Conservation (phyloP, 1,140 invertebrate genomes). For the Theocolax elegans region DNA sequence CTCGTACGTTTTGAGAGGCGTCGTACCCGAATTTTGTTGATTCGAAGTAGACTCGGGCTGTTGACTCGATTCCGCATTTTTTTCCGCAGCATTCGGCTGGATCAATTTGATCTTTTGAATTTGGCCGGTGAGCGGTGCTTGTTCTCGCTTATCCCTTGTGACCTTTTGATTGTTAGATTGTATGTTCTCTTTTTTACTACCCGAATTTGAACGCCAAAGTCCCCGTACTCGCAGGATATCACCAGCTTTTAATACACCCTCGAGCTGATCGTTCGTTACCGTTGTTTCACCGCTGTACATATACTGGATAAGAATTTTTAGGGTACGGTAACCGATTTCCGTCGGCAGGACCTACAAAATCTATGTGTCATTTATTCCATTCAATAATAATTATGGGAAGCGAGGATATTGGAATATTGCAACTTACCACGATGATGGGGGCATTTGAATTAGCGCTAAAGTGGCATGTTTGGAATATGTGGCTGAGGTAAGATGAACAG, state of each 20-base stretch:
- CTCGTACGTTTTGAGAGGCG: conserved; percentile 44
- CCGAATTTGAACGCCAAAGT: conserved; percentile 66
- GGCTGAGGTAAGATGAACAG: conserved; percentile 74
- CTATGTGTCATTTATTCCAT: not conserved
- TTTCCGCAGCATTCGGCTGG: conserved; percentile 59
- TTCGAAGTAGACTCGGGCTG: not conserved
- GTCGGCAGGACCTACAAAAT: conserved; percentile 76
- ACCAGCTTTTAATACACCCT: conserved; percentile 81
- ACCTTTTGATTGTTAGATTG: conserved; percentile 63
- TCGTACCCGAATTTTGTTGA: conserved; percentile 25
- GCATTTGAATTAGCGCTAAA: conserved; percentile 66
- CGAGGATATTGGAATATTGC: not conserved
- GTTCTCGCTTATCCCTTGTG: conserved; percentile 57
- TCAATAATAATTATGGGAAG: not conserved
- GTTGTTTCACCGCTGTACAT: conserved; percentile 89
- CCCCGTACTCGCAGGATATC: conserved; percentile 82
- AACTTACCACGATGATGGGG: conserved; percentile 63
- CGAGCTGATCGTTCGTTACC: conserved; percentile 84
- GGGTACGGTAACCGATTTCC: conserved; percentile 80
- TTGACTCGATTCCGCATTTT: conserved; percentile 43
- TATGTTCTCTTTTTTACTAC: conserved; percentile 69
- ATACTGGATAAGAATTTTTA: conserved; percentile 85
- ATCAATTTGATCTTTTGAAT: conserved; percentile 65
- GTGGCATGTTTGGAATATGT: conserved; percentile 67
- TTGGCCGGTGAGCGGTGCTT: conserved; percentile 54